These are phyloP conservation scores for Monodelphis domestica DNA, from an alignment of 2,797 vertebrate species.

Conservation along the genomic window DNA sequence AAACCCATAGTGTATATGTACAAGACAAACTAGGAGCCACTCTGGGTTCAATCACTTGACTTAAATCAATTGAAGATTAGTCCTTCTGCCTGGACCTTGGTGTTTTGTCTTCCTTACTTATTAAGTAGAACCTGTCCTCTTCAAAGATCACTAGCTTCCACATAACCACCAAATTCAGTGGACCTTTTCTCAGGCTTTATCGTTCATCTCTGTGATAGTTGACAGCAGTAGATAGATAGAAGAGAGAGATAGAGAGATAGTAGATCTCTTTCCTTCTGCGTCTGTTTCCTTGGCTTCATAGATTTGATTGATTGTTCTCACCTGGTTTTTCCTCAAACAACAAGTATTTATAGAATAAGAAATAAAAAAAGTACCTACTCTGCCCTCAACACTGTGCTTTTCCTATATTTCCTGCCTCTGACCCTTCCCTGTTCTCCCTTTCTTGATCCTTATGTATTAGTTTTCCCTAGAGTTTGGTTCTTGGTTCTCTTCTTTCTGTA, in stretches of 20 bases:
- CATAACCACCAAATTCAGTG: neutral
- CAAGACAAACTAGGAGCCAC: neutral
- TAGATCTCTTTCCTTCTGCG: too few relatives aligned
- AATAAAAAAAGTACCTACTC: neutral
- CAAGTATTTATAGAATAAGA: neutral
- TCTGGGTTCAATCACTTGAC: neutral
- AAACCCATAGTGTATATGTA: neutral
- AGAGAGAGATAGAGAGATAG: too few relatives aligned
- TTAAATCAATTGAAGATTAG: neutral
- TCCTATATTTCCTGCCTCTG: too few relatives aligned
- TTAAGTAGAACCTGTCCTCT: neutral
- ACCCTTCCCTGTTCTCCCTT: too few relatives aligned
- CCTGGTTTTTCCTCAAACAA: neutral
- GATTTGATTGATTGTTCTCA: neutral
- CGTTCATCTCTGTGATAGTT: neutral
- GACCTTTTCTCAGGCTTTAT: neutral
- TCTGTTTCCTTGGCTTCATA: neutral
- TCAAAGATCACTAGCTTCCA: neutral
- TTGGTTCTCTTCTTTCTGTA: too few relatives aligned
- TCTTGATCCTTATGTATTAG: too few relatives aligned
- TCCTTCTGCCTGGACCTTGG: neutral
- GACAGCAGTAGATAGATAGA: neutral
- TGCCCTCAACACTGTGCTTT: too few relatives aligned
- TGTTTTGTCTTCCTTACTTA: conserved; percentile 16
- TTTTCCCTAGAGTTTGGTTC: too few relatives aligned